Evolutionary conservation across 2,888 invertebrate species (phyloP).

Genomic region (Dynastes grantii): DNA sequence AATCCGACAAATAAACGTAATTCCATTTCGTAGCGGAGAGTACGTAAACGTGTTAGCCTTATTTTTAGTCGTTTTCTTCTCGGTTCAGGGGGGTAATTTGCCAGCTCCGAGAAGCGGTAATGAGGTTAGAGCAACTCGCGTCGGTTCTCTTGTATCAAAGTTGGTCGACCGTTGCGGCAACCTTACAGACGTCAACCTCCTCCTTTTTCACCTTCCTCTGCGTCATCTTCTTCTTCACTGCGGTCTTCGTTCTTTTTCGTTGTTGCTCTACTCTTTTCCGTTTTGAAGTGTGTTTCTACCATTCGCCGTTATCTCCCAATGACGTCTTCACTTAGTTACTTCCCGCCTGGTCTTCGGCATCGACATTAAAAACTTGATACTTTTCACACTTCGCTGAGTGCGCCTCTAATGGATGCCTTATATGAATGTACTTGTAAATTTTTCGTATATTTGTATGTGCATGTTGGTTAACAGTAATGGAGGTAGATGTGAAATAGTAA

Average conservation of each 20-base stretch:
- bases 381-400: conserved; percentile 69
- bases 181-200: conserved; percentile 41
- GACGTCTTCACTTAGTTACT: conserved; percentile 67
- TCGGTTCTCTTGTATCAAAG: conserved; percentile 56
- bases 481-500: conserved; percentile 10
- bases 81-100: conserved; percentile 56
- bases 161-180: conserved; percentile 59
- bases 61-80: conserved; percentile 56
- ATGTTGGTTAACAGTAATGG: conserved; percentile 29
- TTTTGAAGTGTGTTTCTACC: conserved; percentile 62
- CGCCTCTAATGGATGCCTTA: conserved; percentile 68
- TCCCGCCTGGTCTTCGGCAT: conserved; percentile 58
- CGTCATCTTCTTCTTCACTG: conserved; percentile 36
- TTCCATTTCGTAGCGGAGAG: conserved; percentile 55
- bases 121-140: conserved; percentile 60
- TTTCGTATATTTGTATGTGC: conserved; percentile 20
- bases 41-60: conserved; percentile 57
- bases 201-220: conserved; percentile 29
- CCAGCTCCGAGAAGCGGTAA: conserved; percentile 56
- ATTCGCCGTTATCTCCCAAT: conserved; percentile 65
- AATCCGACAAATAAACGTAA: conserved; percentile 56
- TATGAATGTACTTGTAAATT: conserved; percentile 56
- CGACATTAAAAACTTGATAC: conserved; percentile 69
- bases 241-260: conserved; percentile 29
- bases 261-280: conserved; percentile 26